Evolutionary conservation across 2,888 invertebrate species (phyloP).

Genomic region (Entomobrya multifasciata): DNA sequence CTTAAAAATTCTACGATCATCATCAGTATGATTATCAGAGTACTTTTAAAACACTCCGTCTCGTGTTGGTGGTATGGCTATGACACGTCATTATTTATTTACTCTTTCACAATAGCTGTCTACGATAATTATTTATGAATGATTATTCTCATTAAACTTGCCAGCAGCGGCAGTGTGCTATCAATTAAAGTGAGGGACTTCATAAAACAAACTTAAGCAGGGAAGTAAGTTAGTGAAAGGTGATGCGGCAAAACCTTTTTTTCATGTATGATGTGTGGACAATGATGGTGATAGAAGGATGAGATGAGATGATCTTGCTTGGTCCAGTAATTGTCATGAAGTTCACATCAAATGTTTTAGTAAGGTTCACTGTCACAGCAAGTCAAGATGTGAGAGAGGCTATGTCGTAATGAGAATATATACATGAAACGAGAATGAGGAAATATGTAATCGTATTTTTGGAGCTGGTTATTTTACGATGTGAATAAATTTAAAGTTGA

Average conservation of each 20-base stretch:
- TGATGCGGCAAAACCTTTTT: constrained; percentile 28
- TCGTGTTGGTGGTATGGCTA: background rate
- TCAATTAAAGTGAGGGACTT: constrained; percentile 66
- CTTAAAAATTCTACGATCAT: too few relatives aligned
- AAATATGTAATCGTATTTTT: constrained; percentile 22
- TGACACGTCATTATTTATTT: constrained; percentile 57
- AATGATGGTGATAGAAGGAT: background rate
- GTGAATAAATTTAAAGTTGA: constrained; percentile 64
- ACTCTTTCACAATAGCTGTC: constrained; percentile 48
- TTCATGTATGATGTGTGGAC: background rate
- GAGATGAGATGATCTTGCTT: too few relatives aligned
- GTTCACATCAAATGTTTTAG: too few relatives aligned
- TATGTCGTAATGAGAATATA: too few relatives aligned
- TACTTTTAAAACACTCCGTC: background rate
- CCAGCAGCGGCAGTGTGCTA: constrained; percentile 63
- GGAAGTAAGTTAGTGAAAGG: background rate
- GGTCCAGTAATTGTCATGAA: too few relatives aligned
- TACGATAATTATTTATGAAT: constrained; percentile 68
- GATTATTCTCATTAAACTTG: constrained; percentile 50
- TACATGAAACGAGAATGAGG: too few relatives aligned
- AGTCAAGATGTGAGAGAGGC: too few relatives aligned
- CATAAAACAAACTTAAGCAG: constrained; percentile 38
- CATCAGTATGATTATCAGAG: background rate
- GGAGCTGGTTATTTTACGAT: constrained; percentile 32
- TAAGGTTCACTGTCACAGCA: too few relatives aligned